Percentiles rank a stretch among this genome's conserved stretches.
phyloP scores from a whole-genome alignment of 2,888 invertebrate species.

The Gnatocerus cornutus region DNA sequence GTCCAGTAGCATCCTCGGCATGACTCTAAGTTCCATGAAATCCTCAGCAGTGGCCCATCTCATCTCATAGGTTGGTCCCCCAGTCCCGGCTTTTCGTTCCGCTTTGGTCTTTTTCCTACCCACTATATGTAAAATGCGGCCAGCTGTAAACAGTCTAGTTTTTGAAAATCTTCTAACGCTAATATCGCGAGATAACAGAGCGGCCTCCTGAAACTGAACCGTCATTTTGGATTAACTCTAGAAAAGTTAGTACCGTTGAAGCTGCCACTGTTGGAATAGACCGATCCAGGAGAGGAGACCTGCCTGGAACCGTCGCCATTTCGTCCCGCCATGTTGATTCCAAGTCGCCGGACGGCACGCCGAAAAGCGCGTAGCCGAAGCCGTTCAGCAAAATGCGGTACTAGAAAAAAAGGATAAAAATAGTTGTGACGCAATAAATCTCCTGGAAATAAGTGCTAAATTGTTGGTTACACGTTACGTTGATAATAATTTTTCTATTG shows the following conservation, averaged over 20 bases:
- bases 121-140: constrained; percentile 85
- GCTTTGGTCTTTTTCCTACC: constrained; percentile 80
- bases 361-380: constrained; percentile 85
- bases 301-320: constrained; percentile 68
- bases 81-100: constrained; percentile 78
- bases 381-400: constrained; percentile 90
- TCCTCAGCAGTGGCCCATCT: constrained; percentile 87
- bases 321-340: constrained; percentile 83
- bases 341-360: constrained; percentile 82
- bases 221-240: constrained; percentile 4
- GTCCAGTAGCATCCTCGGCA: constrained; percentile 89
- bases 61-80: constrained; percentile 82
- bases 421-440: not conserved
- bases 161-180: constrained; percentile 80
- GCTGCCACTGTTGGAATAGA: constrained; percentile 76
- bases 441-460: not conserved
- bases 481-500: too few species aligned
- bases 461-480: too few species aligned
- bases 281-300: constrained; percentile 71
- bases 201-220: constrained; percentile 74
- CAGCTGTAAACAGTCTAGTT: constrained; percentile 83
- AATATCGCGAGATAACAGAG: constrained; percentile 79
- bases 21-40: constrained; percentile 87
- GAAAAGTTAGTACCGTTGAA: constrained; percentile 71
- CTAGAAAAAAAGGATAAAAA: constrained; percentile 69